Evolutionary conservation across 2,888 invertebrate species (phyloP), one percentile per base, ranked within the genome.

Genomic region (Ophion slaviceki): DNA sequence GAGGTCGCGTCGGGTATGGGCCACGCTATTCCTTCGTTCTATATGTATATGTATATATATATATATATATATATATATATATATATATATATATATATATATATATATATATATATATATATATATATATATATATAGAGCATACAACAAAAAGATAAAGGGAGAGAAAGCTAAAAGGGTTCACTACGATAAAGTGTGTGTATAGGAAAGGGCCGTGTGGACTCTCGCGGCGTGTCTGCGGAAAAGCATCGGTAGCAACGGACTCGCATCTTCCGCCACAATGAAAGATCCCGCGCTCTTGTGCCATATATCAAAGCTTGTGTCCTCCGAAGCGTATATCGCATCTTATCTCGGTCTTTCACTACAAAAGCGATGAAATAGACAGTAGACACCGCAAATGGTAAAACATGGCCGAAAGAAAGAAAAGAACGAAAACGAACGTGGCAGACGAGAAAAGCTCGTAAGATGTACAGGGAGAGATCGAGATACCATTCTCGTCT

Each of bases 291-390:
- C 62, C 57, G 68, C 8, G 14, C 62, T 72, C 76, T 87, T 82
- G 78, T 70, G 82, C 80, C 84, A 86, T 90, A 89, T 86, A 89
- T 90, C 89, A 89, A 80, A 85, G 87, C 88, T 84, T 86, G 82
- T 88, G 88, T 89, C 88, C 84, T 82, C 77, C 79, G 82, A 84
- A 81, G 82, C 84, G 88, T 88, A 88, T 89, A 89, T 86, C 88
- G 88, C 84, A 89, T 89, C 89, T 87, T 87, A 74, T 62, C 70
- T 84, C 61, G 76, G 79, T 71, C 68, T 79, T 67, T 32, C 67
- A 66, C 75, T 74, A 81, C 75, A 80, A 84, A 85, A 79, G 80
- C 85, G 75, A 77, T 66, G 61, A 47, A 72, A 83, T 74, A 72
- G 83, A 80, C 70, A 61, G 83, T 79, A 70, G 53, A 86, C 79